These are phyloP conservation scores for Alcedo quadribrachys DNA, from an alignment of 2,797 vertebrate species.

Conservation along the genomic window DNA sequence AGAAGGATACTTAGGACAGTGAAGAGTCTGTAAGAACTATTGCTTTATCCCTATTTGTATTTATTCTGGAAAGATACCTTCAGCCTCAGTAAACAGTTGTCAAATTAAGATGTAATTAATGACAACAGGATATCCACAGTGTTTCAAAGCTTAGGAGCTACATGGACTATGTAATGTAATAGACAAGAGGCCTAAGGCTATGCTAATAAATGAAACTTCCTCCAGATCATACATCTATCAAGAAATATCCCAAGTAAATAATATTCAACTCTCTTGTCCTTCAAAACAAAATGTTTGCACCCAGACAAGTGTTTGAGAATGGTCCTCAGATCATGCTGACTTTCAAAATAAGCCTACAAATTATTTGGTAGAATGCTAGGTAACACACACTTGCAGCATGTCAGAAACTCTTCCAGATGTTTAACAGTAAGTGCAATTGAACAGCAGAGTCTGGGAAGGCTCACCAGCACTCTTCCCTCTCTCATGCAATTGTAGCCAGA, in stretches of 20 bases:
- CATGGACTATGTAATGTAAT: not conserved
- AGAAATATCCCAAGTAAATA: not conserved
- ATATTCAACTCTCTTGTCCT: not conserved
- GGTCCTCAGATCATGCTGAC: not conserved
- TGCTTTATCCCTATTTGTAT: not conserved
- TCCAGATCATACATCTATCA: not conserved
- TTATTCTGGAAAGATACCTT: not conserved
- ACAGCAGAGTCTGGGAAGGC: not conserved
- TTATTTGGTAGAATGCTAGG: not conserved
- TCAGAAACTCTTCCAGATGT: not conserved
- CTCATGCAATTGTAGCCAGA: not conserved
- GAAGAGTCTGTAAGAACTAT: not conserved
- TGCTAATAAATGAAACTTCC: not conserved
- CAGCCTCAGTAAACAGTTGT: not conserved
- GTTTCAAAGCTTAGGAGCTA: not conserved
- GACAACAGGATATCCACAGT: not conserved
- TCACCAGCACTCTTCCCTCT: not conserved
- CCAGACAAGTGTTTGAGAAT: not conserved
- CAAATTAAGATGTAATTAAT: not conserved
- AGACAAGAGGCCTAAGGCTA: not conserved
- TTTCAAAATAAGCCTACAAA: not conserved
- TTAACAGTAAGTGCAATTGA: not conserved
- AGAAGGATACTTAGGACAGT: not conserved
- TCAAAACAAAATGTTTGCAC: not conserved
- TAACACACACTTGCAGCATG: not conserved